These are phyloP conservation scores for Phyllostomus hastatus DNA, from an alignment of 2,113 vertebrate genomes.

Conservation along the genomic window DNA sequence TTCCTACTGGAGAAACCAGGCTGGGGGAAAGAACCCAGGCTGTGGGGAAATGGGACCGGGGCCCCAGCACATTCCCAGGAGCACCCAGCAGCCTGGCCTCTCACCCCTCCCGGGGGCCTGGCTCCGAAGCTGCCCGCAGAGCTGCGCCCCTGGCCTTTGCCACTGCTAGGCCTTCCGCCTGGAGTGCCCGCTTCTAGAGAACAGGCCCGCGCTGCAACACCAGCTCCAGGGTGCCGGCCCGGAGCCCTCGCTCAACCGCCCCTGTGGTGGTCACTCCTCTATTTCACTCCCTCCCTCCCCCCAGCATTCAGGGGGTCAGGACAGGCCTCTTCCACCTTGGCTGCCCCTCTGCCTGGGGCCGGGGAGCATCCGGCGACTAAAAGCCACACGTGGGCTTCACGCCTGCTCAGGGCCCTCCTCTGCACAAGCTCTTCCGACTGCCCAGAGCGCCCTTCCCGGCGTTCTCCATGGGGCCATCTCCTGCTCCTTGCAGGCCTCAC, in stretches of 20 bases:
- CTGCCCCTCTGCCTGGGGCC: no score
- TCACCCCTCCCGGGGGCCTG: rapidly evolving
- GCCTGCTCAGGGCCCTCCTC: neutral
- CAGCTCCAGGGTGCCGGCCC: neutral
- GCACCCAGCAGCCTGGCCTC: neutral
- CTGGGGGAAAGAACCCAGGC: neutral
- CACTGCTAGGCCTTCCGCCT: neutral
- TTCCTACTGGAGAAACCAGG: neutral
- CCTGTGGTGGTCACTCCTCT: neutral
- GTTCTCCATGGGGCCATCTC: neutral
- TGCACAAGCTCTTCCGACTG: neutral
- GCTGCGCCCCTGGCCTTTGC: neutral
- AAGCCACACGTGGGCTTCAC: rapidly evolving
- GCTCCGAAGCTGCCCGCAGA: neutral
- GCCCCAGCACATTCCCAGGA: neutral
- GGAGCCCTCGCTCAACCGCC: neutral
- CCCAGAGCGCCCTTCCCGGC: neutral
- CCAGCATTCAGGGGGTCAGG: neutral
- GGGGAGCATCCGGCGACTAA: neutral
- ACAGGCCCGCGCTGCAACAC: neutral
- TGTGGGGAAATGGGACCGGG: neutral
- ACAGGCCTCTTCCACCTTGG: neutral
- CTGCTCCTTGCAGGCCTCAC: neutral
- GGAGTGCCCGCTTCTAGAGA: neutral
- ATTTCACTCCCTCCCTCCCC: neutral